Evolutionary conservation across 2,888 invertebrate genomes (phyloP), one percentile per base, ranked within the genome.

Genomic region (Lasioglossum morio): DNA sequence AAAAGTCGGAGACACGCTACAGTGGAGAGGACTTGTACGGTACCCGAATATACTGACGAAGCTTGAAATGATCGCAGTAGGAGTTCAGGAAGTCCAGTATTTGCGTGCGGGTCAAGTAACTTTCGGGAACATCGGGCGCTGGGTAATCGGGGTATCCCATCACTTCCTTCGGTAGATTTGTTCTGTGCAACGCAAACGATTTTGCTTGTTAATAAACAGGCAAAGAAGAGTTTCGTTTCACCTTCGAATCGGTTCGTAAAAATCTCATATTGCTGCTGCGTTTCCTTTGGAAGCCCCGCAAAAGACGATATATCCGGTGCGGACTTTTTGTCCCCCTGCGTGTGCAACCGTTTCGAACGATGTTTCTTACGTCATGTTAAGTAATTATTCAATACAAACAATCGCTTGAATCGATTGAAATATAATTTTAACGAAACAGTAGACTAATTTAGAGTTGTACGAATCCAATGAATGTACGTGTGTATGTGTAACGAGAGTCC

Each of bases 71-170:
- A 81, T 97, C 96, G 0, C 97, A 96, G 93, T 98, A 98, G 2
- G 96, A 95, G 91, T 97, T 96, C 5, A 98, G 95, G 93, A 98
- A 98, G 0, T 96, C 95, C 48, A 97, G 95, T 94, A 98, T 97
- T 87, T 98, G 97, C 76, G 96, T 96, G 37, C 98, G 97, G 0
- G 96, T 96, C 2, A 98, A 95, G 93, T 98, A 98, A 0, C 98
- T 98, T 91, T 96, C 96, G 12, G 97, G 95, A 89, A 97, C 97
- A 81, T 97, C 96, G 0, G 97, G 97, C 84, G 98, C 97, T 0
- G 97, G 97, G 95, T 97, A 98, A 93, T 98, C 98, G 0, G 98
- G 98, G 94, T 97, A 99, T 0, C 98, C 98, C 99, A 99, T 99
- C 4, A 98, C 97, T 96, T 99, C 98, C 94, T 98, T 99, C 0